Evolutionary conservation across 2,888 invertebrate species (phyloP), one percentile per base, ranked within the genome.

Genomic region (Operophtera brumata): DNA sequence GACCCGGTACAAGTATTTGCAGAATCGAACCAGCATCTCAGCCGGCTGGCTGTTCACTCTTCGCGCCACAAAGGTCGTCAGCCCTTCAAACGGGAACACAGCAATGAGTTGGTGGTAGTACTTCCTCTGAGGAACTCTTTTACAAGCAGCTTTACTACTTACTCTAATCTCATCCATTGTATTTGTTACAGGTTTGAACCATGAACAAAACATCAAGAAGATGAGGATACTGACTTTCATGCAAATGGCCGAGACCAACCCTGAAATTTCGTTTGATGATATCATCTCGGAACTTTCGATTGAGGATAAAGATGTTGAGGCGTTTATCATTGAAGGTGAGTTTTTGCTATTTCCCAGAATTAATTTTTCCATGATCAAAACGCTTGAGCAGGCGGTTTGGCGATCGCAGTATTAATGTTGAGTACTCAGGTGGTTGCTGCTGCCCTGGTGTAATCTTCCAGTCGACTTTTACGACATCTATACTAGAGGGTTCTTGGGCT

Each of bases 171-270:
- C 20, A 4, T 4, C 20, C 4, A 20, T 20, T 20, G 20, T 30
- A 8, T 47, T 43, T 32, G 36, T 64, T 79, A 70, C 26, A 92
- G 94, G 97, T 41, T 86, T 99, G 44, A 96, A 96, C 73, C 98
- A 99, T 78, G 97, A 98, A 71, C 95, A 97, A 73, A 98, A 98
- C 76, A 93, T 98, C 86, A 96, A 97, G 76, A 99, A 99, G 86
- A 99, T 99, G 97, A 93, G 99, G 61, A 91, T 99, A 70, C 82
- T 99, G 49, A 97, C 99, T 0, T 97, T 99, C 78, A 99, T 99
- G 97, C 98, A 98, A 79, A 92, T 99, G 90, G 98, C 99, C 3
- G 99, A 99, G 83, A 94, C 93, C 49, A 95, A 95, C 77, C 95
- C 96, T 20, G 98, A 99, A 87, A 95, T 99, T 84, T 92, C 94